phyloP scores from a whole-genome alignment of 2,113 vertebrate species.

The Neotoma lepida region DNA sequence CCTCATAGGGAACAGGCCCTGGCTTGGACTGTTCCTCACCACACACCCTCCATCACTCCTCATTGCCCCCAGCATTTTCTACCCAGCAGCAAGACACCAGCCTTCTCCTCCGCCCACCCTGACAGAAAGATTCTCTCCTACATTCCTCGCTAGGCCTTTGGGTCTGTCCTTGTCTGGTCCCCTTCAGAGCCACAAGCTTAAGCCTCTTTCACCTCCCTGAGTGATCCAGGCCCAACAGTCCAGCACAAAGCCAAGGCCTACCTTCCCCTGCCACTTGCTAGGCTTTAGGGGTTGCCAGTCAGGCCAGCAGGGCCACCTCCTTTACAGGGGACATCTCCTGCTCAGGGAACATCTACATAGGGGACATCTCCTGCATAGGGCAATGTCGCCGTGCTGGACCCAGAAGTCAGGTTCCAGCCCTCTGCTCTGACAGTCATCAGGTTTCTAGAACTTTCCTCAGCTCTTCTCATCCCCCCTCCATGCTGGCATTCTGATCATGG shows the following conservation, averaged over 20 bases:
- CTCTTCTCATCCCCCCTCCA: background rate
- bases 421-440: background rate
- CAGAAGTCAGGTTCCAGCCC: background rate
- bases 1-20: background rate
- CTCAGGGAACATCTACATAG: background rate
- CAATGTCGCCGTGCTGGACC: no score
- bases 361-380: background rate
- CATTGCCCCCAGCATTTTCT: background rate
- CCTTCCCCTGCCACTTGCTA: background rate
- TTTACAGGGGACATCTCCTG: background rate
- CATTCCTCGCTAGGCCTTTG: background rate
- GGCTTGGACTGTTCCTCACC: background rate
- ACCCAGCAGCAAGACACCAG: background rate
- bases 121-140: background rate
- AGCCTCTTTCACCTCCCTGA: background rate
- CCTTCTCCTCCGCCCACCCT: background rate
- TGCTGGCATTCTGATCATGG: background rate
- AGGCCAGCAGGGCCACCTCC: background rate
- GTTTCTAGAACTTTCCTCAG: background rate
- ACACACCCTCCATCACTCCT: background rate
- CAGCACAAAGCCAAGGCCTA: background rate
- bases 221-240: background rate
- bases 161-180: background rate
- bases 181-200: background rate
- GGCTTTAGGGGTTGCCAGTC: background rate